Base-by-base conservation (phyloP, 2,797 vertebrate species). In the Cichlasoma orientale region DNA sequence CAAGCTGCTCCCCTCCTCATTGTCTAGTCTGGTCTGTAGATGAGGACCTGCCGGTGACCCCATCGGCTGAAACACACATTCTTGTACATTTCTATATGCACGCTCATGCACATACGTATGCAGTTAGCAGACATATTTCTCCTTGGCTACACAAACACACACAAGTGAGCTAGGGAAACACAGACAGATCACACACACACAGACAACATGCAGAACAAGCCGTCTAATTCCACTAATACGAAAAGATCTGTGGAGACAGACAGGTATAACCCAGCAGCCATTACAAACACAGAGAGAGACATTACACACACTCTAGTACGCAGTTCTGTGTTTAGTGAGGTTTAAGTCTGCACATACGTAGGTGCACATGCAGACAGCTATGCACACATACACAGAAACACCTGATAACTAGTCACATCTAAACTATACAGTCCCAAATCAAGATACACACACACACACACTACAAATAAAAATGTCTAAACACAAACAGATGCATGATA, bases 1-100 rank as follows among this genome's bases (percentile, higher is more conserved):
- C 78, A 21, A 80, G 87, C 83, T 27, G 38, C 88, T 90, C 90
- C 91, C 93, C 89, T 90, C 91, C 89, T 91, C 89, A 83, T 88
- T 76, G 93, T 94, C 93, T 94, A 90, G 92, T 92, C 92, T 93
- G 90, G 92, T 92, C 92, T 93, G 85, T 86, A 93, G 91, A 93
- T 83, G 90, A 90, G 90, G 92, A 94, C 93, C 94, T 88, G 91
- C 82, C 72, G 29, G 86, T 94, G 94, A 95, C 94, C 93, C 91
- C 90, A 7, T 68, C 79, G 87, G 82, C 80, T 80, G 75, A 77
- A 85, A 91, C 79, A 83, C 86, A 87, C 85, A 88, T 68, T 91
- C 90, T 87, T 89, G 79, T 72, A 86, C 77, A 66, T 88, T 84
- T 92, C 89, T 87, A 86, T 93, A 89, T 79, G 88, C 88, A 78